These are phyloP conservation scores for Motacilla alba DNA, from an alignment of 2,113 vertebrate species.

Conservation along the genomic window DNA sequence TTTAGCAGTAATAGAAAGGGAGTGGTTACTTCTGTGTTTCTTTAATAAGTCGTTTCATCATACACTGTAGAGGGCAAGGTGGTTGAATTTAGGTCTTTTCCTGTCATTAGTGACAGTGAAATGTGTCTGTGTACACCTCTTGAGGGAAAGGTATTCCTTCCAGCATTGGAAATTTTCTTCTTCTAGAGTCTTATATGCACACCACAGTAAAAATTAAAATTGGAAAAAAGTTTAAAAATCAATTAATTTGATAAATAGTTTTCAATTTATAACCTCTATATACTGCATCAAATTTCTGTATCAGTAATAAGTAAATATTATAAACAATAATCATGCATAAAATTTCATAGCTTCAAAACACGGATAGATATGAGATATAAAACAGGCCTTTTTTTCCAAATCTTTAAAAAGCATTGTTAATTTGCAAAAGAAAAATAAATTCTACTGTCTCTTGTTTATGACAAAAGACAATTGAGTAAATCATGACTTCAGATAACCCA, in stretches of 20 bases:
- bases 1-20: background rate
- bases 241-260: background rate
- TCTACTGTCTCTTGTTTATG: background rate
- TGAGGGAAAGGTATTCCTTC: background rate
- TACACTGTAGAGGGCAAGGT: background rate
- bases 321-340: background rate
- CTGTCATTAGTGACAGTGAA: background rate
- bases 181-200: background rate
- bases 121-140: background rate
- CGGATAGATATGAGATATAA: background rate
- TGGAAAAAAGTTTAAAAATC: background rate
- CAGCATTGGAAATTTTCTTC: background rate
- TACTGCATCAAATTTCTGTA: background rate
- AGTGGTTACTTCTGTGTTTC: background rate
- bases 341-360: background rate
- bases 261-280: background rate
- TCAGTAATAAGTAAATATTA: background rate
- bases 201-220: background rate
- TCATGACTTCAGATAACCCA: conserved; percentile 28
- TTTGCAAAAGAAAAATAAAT: background rate
- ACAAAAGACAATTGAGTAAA: conserved; percentile 14
- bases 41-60: background rate
- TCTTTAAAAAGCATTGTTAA: background rate
- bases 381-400: background rate
- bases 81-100: background rate